A percentile compares a stretch with the other conserved stretches of the same genome.
phyloP scores from a whole-genome alignment of 64 coral and sea anemone genomes.

The Montipora efflorescens region DNA sequence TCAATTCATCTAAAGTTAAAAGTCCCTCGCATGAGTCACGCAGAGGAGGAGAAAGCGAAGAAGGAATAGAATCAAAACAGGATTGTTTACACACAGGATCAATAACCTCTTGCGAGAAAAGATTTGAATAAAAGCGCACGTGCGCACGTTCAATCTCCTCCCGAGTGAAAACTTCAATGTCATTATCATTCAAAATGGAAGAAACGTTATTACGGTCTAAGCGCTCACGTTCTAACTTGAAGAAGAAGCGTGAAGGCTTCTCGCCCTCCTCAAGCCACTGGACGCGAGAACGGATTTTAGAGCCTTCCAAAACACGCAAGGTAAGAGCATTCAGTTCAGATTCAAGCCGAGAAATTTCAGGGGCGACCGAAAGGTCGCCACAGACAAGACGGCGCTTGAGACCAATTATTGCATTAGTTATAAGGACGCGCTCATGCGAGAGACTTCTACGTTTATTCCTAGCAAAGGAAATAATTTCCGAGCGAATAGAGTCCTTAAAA shows the following conservation, averaged over 20 bases:
- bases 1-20: not conserved
- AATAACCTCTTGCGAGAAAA: not conserved
- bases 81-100: not conserved
- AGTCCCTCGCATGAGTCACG: conserved; percentile 3
- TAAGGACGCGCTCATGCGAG: not conserved
- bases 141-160: not conserved
- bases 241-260: conserved; percentile 42
- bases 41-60: not conserved
- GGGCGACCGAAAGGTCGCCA: not conserved
- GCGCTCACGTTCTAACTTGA: not conserved
- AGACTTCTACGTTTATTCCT: not conserved
- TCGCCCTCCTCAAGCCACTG: conserved; percentile 63
- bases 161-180: not conserved
- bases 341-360: not conserved
- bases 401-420: not conserved
- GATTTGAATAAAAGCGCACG: conserved; percentile 12
- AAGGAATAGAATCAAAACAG: not conserved
- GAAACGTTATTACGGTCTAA: not conserved
- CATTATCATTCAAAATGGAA: not conserved
- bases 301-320: not conserved
- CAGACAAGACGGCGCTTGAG: not conserved
- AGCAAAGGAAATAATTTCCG: not conserved
- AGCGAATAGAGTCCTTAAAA: not conserved
- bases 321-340: not conserved
- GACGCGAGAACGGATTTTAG: not conserved